Evolutionary conservation across 2,888 invertebrate genomes (phyloP), one percentile per base, ranked within the genome.

Genomic region (Phyllotreta striolata): DNA sequence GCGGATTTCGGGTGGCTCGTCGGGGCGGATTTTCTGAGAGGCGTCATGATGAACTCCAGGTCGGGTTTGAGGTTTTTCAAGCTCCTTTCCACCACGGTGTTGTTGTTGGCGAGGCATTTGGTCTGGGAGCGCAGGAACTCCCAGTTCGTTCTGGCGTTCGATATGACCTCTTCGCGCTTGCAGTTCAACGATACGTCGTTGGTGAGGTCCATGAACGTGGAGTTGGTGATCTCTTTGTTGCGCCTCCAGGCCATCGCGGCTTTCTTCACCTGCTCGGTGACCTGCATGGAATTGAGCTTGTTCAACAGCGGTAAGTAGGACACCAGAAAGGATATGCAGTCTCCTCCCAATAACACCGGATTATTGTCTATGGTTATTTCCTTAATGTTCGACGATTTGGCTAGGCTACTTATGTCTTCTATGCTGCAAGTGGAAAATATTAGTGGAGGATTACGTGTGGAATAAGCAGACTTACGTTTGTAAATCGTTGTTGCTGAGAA

Each of bases 341-440:
- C 93, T 0, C 91, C 89, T n/a, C 88, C 89, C 66, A 91, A 80
- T 13, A 91, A 90, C 7, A 94, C 88, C 0, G 93, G 93, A 82
- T 94, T 94, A 66, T 91, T 91, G 78, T 93, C 96, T 63, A 96
- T 87, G 13, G 94, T 91, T 52, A 96, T 87, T 82, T 96, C 96
- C 62, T 88, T 85, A 49, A 96, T 85, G 64, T 89, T 89, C 6
- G 85, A 83, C 0, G 92, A 91, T 80, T 93, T 91, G 34, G 90
- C 90, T 63, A 96, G 83, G 66, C 92, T 91, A 54, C 89, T 88
- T 81, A 96, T 91, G 77, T 95, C 95, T 78, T 95, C 95, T 70
- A 95, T 90, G 77, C 92, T 77, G 57, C 52, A 76, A 74, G 55
- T 63, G 39, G 38, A 55, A 43, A 4, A 39, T 6, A 49, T 35